Evolutionary conservation across 2,113 vertebrate genomes (phyloP), one percentile per base, ranked within the genome.

Genomic region (Ictidomys tridecemlineatus): DNA sequence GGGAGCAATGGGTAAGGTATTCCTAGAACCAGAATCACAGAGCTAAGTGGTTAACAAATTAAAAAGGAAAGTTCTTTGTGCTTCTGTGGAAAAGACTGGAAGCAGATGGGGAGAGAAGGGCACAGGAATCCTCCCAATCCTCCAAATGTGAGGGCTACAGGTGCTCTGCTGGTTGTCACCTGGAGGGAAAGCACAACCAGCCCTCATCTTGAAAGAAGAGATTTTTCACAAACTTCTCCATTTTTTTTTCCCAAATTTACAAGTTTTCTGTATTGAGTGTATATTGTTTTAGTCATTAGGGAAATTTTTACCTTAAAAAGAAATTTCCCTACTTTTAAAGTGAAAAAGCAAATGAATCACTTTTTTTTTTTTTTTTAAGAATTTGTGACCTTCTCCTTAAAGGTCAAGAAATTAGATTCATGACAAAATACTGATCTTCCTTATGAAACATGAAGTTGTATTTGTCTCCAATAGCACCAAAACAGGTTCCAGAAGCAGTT

Each of bases 391-490:
- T 65, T 76, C 10, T 89, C 56, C 42, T 86, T 87, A 58, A 97
- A 90, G 65, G 53, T 42, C 77, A 96, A 73, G 61, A 89, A 91
- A 79, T 83, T 69, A 89, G 28, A 45, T 28, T 34, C 82, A 95
- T 3, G 24, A 79, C 56, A 56, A 51, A 72, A 20, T 32, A 83
- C 34, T 53, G 95, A 67, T 4, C 67, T 90, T 97, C 42, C 63
- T 94, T 73, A 80, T 1, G 32, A 96, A 93, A 80, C 13, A 34
- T 4, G 20, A 73, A 20, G 26, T 53, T 77, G 51, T 24, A 22
- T 53, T 85, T 85, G 53, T 72, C 34, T 20, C 26, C 39, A 56
- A 39, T 0, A 93, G 63, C 42, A 77, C 28, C 10, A 67, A 22
- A 30, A 45, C 56, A 77, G 76, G 63, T 39, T 77, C 24, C 22